Base-by-base conservation (phyloP, 1,140 invertebrate species). In the Penaeus indicus region DNA sequence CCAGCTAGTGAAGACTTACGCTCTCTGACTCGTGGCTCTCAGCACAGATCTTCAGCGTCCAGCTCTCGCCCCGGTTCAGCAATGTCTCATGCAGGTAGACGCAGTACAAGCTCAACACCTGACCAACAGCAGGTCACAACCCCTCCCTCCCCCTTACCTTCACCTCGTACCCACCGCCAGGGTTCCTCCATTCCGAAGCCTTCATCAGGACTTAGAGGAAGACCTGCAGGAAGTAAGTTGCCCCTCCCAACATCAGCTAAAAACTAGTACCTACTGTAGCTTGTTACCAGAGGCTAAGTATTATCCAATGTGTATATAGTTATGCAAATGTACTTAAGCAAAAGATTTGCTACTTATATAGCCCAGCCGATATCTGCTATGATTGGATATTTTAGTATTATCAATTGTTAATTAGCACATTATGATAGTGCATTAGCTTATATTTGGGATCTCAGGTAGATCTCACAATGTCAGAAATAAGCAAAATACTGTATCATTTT, bases 151-250 rank as follows among this genome's bases (percentile, higher is more conserved):
- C 87, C 87, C 4, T 54, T 72, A 25, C 87, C 87, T 62, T 42
- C 80, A 27, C 67, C 87, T 38, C 81, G 87, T 16, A 67, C 62
- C 10, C 87, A 84, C 60, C 81, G 81, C 18, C 81, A 83, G 38
- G 67, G 80, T 32, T 88, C 87, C 32, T 72, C 81, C 69, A 88
- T 88, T 47, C 87, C 87, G 18, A 88, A 88, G 72, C 87, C 87
- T 21, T 83, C 81, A 25, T 67, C 79, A 63, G 81, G 42, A 25
- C 67, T 82, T n/a, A 88, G 80, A 60, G 75, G 81, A 25, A 88
- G 82, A 54, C 25, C 80, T 63, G 64, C 81, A 47, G 63, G 54
- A 21, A 88, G 87, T 78, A 88, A 88, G 69, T 72, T 88, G 67
- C 87, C 87, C 32, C 81, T 88, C 22, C 87, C 87, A 38, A 88